Evolutionary conservation across 2,888 invertebrate species (phyloP), one percentile per base, ranked within the genome.

Genomic region (Brachynemurus nebulosus): DNA sequence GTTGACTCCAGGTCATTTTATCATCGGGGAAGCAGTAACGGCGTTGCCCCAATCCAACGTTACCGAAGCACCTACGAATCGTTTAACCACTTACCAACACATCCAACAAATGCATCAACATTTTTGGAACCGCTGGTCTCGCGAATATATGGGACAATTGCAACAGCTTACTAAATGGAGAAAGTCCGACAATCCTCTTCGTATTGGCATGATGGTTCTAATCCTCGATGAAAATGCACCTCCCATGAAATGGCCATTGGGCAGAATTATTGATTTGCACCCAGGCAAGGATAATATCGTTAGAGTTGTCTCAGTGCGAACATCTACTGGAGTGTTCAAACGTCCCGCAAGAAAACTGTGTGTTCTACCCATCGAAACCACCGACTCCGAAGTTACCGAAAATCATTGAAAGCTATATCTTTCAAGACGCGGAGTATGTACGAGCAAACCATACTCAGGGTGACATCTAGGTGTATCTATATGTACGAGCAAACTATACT

Each of bases 1-100:
- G 6, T 42, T 59, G 1, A 58, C 56, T 4, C 58, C 57, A 19
- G 56, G 54, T 2, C 58, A 58, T 48, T 57, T 60, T 35, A 43
- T 60, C 2, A 55, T 58, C 38, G 58, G 57, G 4, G 4, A 54
- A 9, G 47, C 56, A 2, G 52, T 59, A 11, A 48, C 50, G 1
- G 43, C 41, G 6, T 12, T 45, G 2, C 44, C 51, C 17, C 46
- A 45, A 27, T 7, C 7, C 2, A 40, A 46, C 36, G 8, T 48
- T 6, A 14, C 9, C 9, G 35, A 45, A 6, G 35, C 42, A 4
- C 16, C 20, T 3, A 30, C 42, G 35, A 43, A 42, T 30, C 8
- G 47, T 18, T 40, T 47, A 7, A 12, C 34, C 2, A 35, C 18
- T 8, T 50, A 42, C 14, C 45, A 49, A 45, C 35, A 25, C 8